phyloP scores from a whole-genome alignment of 2,888 invertebrate genomes.

The Mechanitis messenoides region DNA sequence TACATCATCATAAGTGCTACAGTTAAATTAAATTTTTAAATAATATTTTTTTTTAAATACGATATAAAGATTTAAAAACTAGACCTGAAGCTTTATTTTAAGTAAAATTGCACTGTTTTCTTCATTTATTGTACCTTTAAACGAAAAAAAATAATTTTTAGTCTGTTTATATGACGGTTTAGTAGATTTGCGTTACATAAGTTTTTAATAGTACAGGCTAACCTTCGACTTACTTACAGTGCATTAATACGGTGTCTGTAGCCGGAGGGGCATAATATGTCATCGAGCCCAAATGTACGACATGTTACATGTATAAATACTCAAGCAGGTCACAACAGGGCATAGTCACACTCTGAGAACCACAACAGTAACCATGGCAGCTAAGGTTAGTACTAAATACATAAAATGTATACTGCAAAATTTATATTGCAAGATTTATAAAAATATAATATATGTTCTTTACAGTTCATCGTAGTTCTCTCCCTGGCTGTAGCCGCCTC shows the following conservation, averaged over 20 bases:
- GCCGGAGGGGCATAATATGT: slow-evolving; percentile 32
- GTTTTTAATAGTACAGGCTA: slow-evolving; percentile 14
- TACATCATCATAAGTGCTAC: no score
- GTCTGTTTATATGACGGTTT: no score
- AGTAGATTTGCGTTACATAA: not conserved
- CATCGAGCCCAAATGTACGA: slow-evolving; percentile 37
- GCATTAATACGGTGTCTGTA: slow-evolving; percentile 35
- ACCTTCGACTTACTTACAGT: slow-evolving; percentile 47
- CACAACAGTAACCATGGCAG: slow-evolving; percentile 58
- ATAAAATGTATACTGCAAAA: not conserved
- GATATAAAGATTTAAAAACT: no score
- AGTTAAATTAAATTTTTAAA: no score
- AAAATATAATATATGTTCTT: not conserved
- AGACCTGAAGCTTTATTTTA: no score
- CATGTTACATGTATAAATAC: slow-evolving; percentile 53
- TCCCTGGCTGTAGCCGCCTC: slow-evolving; percentile 43
- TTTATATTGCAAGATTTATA: slow-evolving; percentile 24
- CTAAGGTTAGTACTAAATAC: slow-evolving; percentile 43
- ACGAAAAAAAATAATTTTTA: not conserved
- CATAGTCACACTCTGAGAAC: slow-evolving; percentile 50
- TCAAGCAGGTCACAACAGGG: slow-evolving; percentile 37
- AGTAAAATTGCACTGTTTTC: no score
- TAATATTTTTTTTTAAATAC: no score
- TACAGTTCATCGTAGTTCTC: not conserved
- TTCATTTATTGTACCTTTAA: not conserved